Evolutionary conservation across 1,140 invertebrate genomes (phyloP), one percentile per base, ranked within the genome.

Genomic region (Melitaea cinxia): DNA sequence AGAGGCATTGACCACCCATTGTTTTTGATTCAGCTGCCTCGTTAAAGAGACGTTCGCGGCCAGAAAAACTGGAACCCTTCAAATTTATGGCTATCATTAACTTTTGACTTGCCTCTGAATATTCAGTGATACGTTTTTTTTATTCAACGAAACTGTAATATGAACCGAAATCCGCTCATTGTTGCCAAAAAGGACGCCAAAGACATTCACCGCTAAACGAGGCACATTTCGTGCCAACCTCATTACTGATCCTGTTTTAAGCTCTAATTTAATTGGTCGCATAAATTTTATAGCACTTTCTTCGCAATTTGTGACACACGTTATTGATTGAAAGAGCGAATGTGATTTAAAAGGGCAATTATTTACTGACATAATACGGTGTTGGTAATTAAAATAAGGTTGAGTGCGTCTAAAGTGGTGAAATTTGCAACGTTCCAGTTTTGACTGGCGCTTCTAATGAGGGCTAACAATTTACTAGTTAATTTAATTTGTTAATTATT

Each of bases 11-110:
- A 64, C 77, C 78, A 80, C 78, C 80, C 82, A 83, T 85, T 86
- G 82, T 86, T 66, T 79, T 78, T 78, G 74, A 80, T 80, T 82
- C 76, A 80, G 70, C 67, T 78, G 78, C 78, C 80, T 87, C 79
- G 79, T 87, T 87, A 85, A 80, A 65, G 45, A 47, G 61, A 72
- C 69, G 55, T 39, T 61, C 64, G 19, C 39, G 50, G 56, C 70
- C 39, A 64, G 68, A 73, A 78, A 77, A 85, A 83, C 78, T 64
- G 71, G 74, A 62, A 65, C 67, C 63, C 42, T 72, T 82, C 71
- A 82, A 80, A 84, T 84, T 88, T 84, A 85, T 82, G 73, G 75
- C 61, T 59, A 66, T 69, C 78, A 78, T 82, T 64, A 64, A 56
- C 39, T 56, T 37, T 59, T 68, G 15, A 56, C 49, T 56, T 58